phyloP scores from a whole-genome alignment of 2,888 invertebrate genomes.

The Tiphia femorata region DNA sequence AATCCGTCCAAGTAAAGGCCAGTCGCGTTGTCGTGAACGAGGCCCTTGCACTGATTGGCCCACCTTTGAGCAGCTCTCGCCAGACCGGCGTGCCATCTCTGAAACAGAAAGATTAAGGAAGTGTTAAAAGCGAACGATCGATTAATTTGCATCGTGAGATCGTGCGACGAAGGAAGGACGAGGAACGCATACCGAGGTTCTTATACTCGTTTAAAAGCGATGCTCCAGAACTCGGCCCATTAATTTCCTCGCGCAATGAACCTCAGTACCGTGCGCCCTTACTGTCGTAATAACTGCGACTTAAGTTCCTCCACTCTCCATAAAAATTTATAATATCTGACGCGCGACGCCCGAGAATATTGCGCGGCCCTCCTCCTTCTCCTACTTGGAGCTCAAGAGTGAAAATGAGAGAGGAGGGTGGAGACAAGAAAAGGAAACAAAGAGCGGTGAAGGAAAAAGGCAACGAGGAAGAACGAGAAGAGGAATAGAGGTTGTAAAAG shows the following conservation, averaged over 20 bases:
- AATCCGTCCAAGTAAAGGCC: conserved; percentile 77
- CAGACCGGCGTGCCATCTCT: conserved; percentile 82
- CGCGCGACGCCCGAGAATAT: conserved; percentile 22
- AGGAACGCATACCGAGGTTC: neutral
- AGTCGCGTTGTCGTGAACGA: conserved; percentile 78
- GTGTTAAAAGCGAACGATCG: neutral
- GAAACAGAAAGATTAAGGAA: conserved; percentile 50
- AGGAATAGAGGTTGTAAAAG: too few relatives aligned
- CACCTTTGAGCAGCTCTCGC: conserved; percentile 81
- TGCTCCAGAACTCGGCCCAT: conserved; percentile 1
- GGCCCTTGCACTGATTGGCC: conserved; percentile 79
- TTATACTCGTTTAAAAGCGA: neutral
- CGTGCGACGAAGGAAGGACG: neutral
- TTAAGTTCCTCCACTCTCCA: conserved; percentile 15
- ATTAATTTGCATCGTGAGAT: neutral
- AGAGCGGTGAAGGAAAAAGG: too few relatives aligned
- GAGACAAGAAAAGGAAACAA: too few relatives aligned
- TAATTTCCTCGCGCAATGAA: conserved; percentile 25
- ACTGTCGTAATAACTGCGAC: conserved; percentile 15
- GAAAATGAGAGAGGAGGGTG: too few relatives aligned
- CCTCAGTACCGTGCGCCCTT: conserved; percentile 6
- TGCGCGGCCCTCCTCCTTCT: conserved; percentile 10
- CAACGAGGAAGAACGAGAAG: too few relatives aligned
- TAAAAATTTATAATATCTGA: conserved; percentile 33
- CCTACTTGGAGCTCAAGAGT: conserved; percentile 13